phyloP scores from a whole-genome alignment of 2,888 invertebrate genomes.

The Merodon equestris region DNA sequence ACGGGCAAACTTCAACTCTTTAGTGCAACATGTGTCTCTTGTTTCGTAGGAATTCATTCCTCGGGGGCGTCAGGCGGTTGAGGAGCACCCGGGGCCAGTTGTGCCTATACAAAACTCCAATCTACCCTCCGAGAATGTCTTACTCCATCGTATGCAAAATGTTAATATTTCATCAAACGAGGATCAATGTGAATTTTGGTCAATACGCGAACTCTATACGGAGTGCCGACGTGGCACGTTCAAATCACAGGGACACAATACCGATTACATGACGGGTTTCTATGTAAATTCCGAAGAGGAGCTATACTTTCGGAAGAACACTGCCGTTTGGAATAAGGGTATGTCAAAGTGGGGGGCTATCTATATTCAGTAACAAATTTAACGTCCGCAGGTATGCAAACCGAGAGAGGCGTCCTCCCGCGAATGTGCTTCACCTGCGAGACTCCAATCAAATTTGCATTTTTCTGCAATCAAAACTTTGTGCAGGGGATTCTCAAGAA shows the following conservation, averaged over 20 bases:
- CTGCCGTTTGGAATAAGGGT: slow-evolving; percentile 90
- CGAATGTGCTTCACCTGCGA: slow-evolving; percentile 87
- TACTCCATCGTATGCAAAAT: slow-evolving; percentile 86
- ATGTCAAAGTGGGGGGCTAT: no score
- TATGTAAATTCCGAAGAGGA: slow-evolving; percentile 87
- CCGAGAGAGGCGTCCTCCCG: slow-evolving; percentile 72
- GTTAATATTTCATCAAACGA: slow-evolving; percentile 85
- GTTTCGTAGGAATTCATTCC: slow-evolving; percentile 89
- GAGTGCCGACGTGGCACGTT: slow-evolving; percentile 75
- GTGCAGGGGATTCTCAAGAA: slow-evolving; percentile 79
- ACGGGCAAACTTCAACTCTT: not conserved
- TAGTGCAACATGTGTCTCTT: not conserved
- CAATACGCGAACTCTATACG: slow-evolving; percentile 81
- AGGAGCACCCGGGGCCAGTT: slow-evolving; percentile 87
- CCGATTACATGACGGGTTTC: slow-evolving; percentile 75
- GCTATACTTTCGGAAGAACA: slow-evolving; percentile 90
- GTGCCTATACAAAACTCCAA: slow-evolving; percentile 79
- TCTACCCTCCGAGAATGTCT: slow-evolving; percentile 82
- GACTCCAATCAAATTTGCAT: slow-evolving; percentile 88
- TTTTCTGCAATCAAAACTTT: slow-evolving; percentile 84
- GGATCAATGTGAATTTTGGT: slow-evolving; percentile 80
- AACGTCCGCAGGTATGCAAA: slow-evolving; percentile 69
- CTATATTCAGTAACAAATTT: no score
- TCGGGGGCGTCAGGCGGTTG: slow-evolving; percentile 89
- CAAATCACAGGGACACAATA: slow-evolving; percentile 58